These are phyloP conservation scores for Pyxicephalus adspersus DNA, from an alignment of 2,113 vertebrate species.

Conservation along the genomic window DNA sequence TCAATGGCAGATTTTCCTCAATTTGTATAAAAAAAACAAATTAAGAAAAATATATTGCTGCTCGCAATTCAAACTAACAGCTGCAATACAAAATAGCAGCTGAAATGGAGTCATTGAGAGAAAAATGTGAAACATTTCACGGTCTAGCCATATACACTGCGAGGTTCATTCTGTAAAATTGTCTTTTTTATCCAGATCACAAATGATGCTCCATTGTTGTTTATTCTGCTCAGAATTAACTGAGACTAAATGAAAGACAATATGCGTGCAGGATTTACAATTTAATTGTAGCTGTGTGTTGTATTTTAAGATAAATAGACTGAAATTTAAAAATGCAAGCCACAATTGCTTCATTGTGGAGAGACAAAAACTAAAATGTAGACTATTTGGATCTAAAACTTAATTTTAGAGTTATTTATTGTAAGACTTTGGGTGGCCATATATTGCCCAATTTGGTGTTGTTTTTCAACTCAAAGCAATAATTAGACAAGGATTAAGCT, in stretches of 20 bases:
- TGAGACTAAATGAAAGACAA: neutral
- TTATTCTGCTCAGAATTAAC: conserved; percentile 1
- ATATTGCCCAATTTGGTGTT: too few relatives aligned
- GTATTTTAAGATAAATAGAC: neutral
- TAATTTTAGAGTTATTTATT: neutral
- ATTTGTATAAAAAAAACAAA: neutral
- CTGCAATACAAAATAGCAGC: neutral
- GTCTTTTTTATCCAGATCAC: conserved; percentile 28
- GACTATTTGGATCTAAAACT: neutral
- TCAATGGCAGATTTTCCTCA: conserved; percentile 6
- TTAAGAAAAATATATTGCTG: conserved; percentile 12
- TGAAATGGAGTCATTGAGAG: conserved; percentile 2
- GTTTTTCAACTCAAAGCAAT: too few relatives aligned
- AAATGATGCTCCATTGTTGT: neutral
- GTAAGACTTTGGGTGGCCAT: too few relatives aligned
- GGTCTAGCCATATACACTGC: neutral
- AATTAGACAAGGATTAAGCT: too few relatives aligned
- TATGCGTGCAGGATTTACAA: neutral
- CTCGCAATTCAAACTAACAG: neutral
- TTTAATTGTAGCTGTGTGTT: neutral
- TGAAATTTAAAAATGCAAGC: neutral
- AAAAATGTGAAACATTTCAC: conserved; percentile 18
- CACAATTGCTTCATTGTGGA: neutral
- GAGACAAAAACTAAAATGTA: neutral
- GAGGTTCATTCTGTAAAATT: conserved; percentile 15